phyloP scores from a whole-genome alignment of 2,113 vertebrate genomes.

The Micromys minutus region DNA sequence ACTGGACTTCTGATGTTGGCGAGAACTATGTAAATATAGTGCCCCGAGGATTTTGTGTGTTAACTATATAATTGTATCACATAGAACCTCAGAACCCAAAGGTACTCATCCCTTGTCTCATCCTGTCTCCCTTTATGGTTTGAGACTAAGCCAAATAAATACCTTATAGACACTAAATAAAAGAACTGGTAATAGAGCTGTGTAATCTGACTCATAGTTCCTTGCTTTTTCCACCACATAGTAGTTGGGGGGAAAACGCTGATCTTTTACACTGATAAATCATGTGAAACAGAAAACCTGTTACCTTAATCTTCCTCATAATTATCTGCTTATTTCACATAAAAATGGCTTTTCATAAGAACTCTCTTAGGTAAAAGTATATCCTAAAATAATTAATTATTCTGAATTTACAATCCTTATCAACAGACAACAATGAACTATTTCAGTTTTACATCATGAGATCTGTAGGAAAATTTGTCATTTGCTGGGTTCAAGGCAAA shows the following conservation, averaged over 20 bases:
- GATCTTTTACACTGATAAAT: background rate
- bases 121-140: background rate
- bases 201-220: background rate
- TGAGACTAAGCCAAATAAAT: background rate
- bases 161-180: background rate
- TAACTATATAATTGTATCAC: background rate
- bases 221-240: background rate
- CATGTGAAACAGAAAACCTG: background rate
- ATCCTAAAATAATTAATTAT: background rate
- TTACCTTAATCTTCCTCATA: background rate
- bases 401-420: constrained; percentile 16
- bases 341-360: background rate
- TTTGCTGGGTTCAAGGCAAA: background rate
- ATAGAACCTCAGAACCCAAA: background rate
- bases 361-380: background rate
- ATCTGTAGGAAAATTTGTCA: background rate
- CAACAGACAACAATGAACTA: background rate
- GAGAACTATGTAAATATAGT: background rate
- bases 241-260: background rate
- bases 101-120: background rate
- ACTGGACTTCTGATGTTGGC: background rate
- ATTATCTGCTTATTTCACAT: constrained; percentile 20
- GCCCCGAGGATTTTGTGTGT: background rate
- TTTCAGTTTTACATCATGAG: constrained; percentile 28
- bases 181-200: background rate